phyloP scores from a whole-genome alignment of 2,888 invertebrate genomes.

The Perizoma flavofasciatum region DNA sequence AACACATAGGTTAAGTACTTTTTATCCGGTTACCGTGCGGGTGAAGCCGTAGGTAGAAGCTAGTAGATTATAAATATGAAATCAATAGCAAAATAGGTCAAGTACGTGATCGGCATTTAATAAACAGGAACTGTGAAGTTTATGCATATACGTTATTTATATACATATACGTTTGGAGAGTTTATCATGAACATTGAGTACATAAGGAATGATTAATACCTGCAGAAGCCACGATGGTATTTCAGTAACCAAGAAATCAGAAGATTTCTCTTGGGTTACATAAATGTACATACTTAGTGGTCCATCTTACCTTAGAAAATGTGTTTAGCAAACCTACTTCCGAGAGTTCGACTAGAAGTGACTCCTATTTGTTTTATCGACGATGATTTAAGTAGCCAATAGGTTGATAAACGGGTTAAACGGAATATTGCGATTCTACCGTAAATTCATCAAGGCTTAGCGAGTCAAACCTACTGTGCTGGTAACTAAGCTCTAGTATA shows the following conservation, averaged over 20 bases:
- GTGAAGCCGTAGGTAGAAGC: too few relatives aligned
- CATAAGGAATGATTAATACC: too few relatives aligned
- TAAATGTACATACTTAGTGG: neutral
- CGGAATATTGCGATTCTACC: too few relatives aligned
- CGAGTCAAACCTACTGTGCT: too few relatives aligned
- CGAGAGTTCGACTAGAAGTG: too few relatives aligned
- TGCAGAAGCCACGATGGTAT: neutral
- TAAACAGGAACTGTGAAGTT: constrained; percentile 25
- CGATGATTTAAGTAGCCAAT: too few relatives aligned
- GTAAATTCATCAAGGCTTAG: too few relatives aligned
- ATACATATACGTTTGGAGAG: constrained; percentile 12
- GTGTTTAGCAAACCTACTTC: too few relatives aligned
- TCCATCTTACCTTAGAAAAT: neutral
- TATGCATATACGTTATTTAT: constrained; percentile 14
- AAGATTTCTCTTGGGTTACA: neutral
- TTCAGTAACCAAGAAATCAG: neutral
- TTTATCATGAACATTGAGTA: constrained; percentile 6
- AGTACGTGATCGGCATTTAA: constrained; percentile 21
- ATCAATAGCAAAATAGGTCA: constrained; percentile 38
- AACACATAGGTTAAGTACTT: too few relatives aligned
- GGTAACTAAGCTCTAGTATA: neutral
- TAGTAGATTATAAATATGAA: constrained; percentile 36
- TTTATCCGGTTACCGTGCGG: too few relatives aligned
- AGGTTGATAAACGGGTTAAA: too few relatives aligned
- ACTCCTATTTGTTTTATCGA: too few relatives aligned